Percentiles rank a stretch among this genome's conserved stretches.
phyloP scores from a whole-genome alignment of 2,113 vertebrate genomes.

The Ondatra zibethicus region DNA sequence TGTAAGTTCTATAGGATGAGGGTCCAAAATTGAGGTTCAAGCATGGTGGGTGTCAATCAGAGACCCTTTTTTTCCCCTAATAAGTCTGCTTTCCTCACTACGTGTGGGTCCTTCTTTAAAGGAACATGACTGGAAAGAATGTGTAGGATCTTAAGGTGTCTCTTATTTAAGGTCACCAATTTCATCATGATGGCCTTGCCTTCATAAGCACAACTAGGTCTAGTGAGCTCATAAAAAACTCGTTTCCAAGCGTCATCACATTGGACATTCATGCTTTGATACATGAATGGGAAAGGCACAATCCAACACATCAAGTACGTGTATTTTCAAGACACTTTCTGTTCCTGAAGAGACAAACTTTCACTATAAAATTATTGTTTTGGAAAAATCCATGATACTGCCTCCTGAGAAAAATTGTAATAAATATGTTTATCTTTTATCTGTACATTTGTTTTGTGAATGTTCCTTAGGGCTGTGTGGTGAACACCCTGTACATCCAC shows the following conservation, averaged over 20 bases:
- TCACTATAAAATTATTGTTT: slow-evolving; percentile 38
- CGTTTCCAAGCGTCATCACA: background rate
- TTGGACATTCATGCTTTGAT: background rate
- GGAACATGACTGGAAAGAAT: background rate
- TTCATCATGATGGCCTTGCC: background rate
- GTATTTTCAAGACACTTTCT: background rate
- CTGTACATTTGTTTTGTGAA: background rate
- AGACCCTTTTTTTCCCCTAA: background rate
- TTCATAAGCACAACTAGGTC: background rate
- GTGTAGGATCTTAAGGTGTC: accelerated
- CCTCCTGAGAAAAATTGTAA: slow-evolving; percentile 3
- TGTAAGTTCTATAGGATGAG: background rate
- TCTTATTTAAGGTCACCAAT: background rate
- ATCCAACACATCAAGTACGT: background rate
- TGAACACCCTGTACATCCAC: background rate
- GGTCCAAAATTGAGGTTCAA: background rate
- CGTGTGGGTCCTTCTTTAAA: background rate
- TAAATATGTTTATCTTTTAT: background rate
- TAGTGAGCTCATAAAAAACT: background rate
- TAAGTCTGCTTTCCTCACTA: background rate
- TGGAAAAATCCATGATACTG: background rate
- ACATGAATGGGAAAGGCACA: background rate
- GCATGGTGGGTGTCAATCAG: background rate
- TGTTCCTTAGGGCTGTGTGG: background rate
- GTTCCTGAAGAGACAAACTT: background rate